Base-by-base conservation (phyloP, 1,140 invertebrate genomes). In the Drosophila varians region DNA sequence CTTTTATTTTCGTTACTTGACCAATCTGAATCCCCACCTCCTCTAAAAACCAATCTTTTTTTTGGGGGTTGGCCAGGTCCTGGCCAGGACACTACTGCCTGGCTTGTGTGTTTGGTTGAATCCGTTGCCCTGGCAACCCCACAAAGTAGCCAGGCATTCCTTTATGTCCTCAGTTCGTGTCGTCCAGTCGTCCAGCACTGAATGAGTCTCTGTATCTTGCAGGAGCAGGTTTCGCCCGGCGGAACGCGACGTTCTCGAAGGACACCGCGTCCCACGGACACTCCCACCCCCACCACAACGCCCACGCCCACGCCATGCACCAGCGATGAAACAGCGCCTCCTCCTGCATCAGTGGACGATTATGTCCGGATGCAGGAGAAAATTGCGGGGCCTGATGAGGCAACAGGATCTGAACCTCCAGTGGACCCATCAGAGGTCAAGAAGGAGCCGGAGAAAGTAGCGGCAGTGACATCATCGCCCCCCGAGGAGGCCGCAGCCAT, bases 241-340 rank as follows among this genome's bases (percentile, higher is more conserved):
- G 65, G 54, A 58, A 47, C 52, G 43, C 80, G 87, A 19, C 87
- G 87, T 4, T 55, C 86, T 36, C 80, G 87, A 1, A 71, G 87
- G 18, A 79, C 87, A 3, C 87, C 88, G 2, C 64, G 77, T 25
- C 82, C 82, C 55, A 66, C 64, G 25, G 82, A 86, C 9, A 71
- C 64, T 28, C 23, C 79, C 14, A 49, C 54, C 11, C 28, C 40
- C 2, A 58, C 52, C 6, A 1, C 14, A 38, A 38, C 12, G 14
- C 21, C 19, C 36, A 28, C 34, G 18, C 49, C 51, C 23, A 3
- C n/a, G n/a, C 26, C 23, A n/a, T n/a, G n/a, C 5, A 9, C 26
- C 3, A 7, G 1, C 5, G 38, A 65, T 52, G 51, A 46, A 3
- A 16, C 4, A 2, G 53, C 52, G 0, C 25, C 12, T 6, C 12